These are phyloP conservation scores for Prostheceraeus crozeri DNA, from an alignment of 2,888 invertebrate genomes.

Conservation along the genomic window DNA sequence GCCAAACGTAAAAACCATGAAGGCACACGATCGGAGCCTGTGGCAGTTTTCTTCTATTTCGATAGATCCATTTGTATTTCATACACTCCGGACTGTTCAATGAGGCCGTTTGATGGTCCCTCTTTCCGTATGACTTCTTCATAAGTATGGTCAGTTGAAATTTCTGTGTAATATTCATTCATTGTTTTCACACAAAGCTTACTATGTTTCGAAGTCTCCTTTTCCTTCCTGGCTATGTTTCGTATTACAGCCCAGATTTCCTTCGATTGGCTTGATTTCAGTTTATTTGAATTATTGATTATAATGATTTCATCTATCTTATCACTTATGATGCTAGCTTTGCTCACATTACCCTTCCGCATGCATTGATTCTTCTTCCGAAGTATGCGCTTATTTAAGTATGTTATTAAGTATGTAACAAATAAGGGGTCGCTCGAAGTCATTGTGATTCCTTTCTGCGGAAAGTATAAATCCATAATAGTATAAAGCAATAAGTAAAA, in stretches of 20 bases:
- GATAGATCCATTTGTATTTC: neutral
- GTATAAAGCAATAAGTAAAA: neutral
- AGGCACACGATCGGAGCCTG: neutral
- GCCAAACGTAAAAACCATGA: neutral
- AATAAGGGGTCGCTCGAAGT: slow-evolving; percentile 2
- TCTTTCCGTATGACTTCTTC: neutral
- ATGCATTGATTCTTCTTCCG: slow-evolving; percentile 6
- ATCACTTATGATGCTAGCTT: too few species aligned
- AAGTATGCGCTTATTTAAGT: neutral
- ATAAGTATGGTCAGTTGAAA: slow-evolving; percentile 4
- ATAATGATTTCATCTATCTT: too few species aligned
- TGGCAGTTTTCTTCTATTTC: neutral
- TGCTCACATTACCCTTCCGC: neutral
- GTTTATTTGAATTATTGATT: too few species aligned
- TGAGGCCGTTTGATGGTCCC: slow-evolving; percentile 11
- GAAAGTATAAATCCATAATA: slow-evolving; percentile 3
- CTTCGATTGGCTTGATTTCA: too few species aligned
- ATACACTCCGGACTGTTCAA: neutral
- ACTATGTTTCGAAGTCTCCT: too few species aligned
- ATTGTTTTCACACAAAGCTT: too few species aligned
- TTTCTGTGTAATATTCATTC: too few species aligned
- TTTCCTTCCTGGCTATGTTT: too few species aligned
- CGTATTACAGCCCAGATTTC: too few species aligned
- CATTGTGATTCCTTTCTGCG: too few species aligned
- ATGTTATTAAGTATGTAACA: neutral